Percentiles rank a stretch among this genome's conserved stretches.
These are phyloP conservation scores for Pegoplata infirma DNA, from an alignment of 2,888 invertebrate genomes.

Conservation along the genomic window DNA sequence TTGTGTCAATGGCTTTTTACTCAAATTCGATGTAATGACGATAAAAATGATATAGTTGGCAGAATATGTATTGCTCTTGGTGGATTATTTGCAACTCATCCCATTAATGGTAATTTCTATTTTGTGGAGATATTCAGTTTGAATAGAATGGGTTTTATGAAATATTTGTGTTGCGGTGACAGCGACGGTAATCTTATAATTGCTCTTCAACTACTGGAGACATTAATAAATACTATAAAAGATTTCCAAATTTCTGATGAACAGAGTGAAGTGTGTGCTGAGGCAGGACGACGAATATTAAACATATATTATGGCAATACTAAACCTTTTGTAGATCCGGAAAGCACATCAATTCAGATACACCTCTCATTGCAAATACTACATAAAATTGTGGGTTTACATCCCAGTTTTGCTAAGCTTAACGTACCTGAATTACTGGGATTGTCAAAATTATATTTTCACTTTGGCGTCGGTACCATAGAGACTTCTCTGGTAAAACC, in stretches of 20 bases:
- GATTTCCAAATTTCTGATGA: conserved; percentile 25
- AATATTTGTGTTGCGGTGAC: neutral
- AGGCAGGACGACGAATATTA: conserved; percentile 19
- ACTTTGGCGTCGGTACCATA: conserved; percentile 78
- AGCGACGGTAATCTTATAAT: no score
- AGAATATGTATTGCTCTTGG: conserved; percentile 9
- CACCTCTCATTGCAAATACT: conserved; percentile 65
- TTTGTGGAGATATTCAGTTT: neutral
- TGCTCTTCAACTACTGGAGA: conserved; percentile 40
- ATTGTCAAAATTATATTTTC: conserved; percentile 80
- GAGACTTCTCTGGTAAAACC: conserved; percentile 71
- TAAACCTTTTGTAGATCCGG: neutral
- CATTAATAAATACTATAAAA: conserved; percentile 14
- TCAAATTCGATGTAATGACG: neutral
- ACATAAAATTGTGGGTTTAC: conserved; percentile 70
- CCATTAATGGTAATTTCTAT: neutral
- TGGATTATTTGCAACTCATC: conserved; percentile 16
- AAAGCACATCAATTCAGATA: conserved; percentile 9
- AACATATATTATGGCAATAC: conserved; percentile 22
- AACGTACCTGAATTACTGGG: conserved; percentile 81
- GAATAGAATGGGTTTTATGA: neutral
- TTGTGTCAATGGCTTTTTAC: conserved; percentile 25
- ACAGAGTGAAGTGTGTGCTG: neutral
- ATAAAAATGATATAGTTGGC: neutral
- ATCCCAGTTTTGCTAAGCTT: conserved; percentile 71